Evolutionary conservation across 1,140 invertebrate genomes (phyloP), one percentile per base, ranked within the genome.

Genomic region (Caligus rogercresseyi): DNA sequence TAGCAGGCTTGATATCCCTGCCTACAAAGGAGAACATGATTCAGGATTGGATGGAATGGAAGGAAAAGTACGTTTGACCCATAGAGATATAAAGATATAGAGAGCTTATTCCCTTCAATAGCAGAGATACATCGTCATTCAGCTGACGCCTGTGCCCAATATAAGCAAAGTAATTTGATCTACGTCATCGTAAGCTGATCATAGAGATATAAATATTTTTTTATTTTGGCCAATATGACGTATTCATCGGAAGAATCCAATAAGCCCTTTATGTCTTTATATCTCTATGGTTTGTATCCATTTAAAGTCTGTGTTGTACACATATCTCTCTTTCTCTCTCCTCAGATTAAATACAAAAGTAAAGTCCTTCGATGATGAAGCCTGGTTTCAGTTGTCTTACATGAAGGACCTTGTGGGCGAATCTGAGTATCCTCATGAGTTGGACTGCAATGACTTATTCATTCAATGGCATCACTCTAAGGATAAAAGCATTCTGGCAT

Each of bases 391-490:
- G 20, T 53, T 51, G 21, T 21, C 3, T 3, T 63, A 21, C 24
- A 52, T 62, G 13, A 2, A 20, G 54, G 61, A 63, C 23, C 18
- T 63, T 52, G 52, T 23, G 20, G 20, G 21, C 20, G 61, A 63
- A 2, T n/a, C 19, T 2, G 25, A 55, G 11, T 63, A 63, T 25
- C 53, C 53, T 2, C 43, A 56, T 16, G 25, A 63, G 15, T 25
- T 63, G 21, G 61, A 63, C 31, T 18, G 19, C n/a, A 21, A 18
- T 3, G 23, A 55, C 4, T 56, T 63, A 15, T 63, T 63, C 23
- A n/a, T 18, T 15, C 15, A 18, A n/a, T 63, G 61, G 54, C 43
- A 62, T 19, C n/a, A 63, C 16, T 19, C 54, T 26, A 63, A 63
- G 52, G 24, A 55, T 14, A 21, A 21, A 11, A 54, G 57, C 16